Evolutionary conservation across 2,113 vertebrate genomes (phyloP), one percentile per base, ranked within the genome.

Genomic region (Columba janthina): DNA sequence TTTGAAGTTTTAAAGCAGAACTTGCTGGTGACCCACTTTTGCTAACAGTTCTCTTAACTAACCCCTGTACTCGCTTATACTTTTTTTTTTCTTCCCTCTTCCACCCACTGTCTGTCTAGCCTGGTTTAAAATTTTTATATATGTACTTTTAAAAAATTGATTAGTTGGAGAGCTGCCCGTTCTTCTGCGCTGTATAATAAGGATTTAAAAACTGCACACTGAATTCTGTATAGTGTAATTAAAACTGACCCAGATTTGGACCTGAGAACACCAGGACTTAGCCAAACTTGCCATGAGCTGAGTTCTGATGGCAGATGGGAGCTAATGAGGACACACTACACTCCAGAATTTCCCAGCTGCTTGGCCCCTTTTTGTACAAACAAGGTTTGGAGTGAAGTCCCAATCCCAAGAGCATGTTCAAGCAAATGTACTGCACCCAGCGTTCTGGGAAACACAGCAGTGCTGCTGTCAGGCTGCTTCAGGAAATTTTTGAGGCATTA

Each of bases 121-220:
- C 96, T 97, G 97, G 95, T 98, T 98, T 98, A 98, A 98, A 98
- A 98, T 73, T 98, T 98, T 98, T 98, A 98, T 98, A 98, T 98
- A 98, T 97, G 97, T 98, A 97, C 98, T 98, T 98, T 97, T 98
- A 98, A 98, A 98, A 98, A 97, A 98, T 98, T 98, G 98, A 98
- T 98, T 98, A 98, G 97, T 96, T 98, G 98, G 98, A 98, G 96
- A 96, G 95, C 96, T 98, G 98, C 98, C 98, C 96, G 93, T 97
- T 98, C 96, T 97, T 98, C 97, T 97, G 97, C 85, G 56, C 97
- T 97, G 97, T 98, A 97, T 98, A 98, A 98, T 98, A 98, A 98
- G 97, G 97, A 98, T 98, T 98, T 98, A 80, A 98, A 98, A 98
- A 96, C 97, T 97, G 97, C 96, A 98, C 91, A 92, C 96, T 97